A percentile compares a stretch with the other conserved stretches of the same genome.
Conservation (phyloP, 2,113 vertebrate species). For the Clarias batrachus region DNA sequence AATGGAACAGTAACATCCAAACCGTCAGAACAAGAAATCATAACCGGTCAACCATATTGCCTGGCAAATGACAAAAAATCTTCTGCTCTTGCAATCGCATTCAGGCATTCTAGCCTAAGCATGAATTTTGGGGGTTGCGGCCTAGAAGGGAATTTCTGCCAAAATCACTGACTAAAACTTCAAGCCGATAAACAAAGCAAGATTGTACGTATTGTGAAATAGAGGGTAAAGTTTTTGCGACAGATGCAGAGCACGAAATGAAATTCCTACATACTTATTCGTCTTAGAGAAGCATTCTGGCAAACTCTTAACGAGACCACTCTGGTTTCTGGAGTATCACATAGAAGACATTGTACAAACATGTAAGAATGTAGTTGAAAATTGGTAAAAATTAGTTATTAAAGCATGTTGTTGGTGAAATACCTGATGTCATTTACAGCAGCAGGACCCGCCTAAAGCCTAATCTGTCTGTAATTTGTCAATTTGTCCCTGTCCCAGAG, state of each 20-base stretch:
- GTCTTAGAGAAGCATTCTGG: neutral
- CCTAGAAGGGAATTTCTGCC: neutral
- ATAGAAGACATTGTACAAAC: neutral
- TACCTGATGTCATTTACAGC: neutral
- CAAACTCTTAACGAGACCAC: neutral
- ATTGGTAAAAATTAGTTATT: neutral
- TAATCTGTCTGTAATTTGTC: neutral
- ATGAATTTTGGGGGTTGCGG: neutral
- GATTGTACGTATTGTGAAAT: neutral
- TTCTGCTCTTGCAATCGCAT: neutral
- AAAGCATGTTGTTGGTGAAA: neutral
- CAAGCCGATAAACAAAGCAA: neutral
- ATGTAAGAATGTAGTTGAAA: neutral
- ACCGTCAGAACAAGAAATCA: neutral
- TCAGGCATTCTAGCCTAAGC: neutral
- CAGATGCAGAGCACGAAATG: neutral
- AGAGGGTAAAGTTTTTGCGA: neutral
- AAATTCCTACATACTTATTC: neutral
- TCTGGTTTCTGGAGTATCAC: neutral
- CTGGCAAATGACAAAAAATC: neutral
- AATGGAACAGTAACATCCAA: neutral
- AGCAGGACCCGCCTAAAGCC: neutral
- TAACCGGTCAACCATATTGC: neutral
- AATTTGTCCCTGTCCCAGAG: neutral
- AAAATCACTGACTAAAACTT: neutral